Conservation (phyloP, 2,113 vertebrate genomes). For the Ceyx margarethae region DNA sequence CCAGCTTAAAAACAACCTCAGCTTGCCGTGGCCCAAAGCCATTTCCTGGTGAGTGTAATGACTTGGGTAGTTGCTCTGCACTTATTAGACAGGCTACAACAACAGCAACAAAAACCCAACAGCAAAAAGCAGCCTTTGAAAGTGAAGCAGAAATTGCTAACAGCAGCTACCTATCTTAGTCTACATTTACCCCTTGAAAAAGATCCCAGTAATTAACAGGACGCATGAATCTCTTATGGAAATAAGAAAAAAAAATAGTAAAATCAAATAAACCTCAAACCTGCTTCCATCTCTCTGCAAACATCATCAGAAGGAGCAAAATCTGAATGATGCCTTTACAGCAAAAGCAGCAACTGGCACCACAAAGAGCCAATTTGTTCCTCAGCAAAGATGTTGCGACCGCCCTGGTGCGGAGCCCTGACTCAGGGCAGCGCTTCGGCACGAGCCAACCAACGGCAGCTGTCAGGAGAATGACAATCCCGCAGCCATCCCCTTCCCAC, state of each 20-base stretch:
- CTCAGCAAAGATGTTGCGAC: accelerated
- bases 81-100: not conserved
- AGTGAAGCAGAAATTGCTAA: not conserved
- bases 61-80: slow-evolving; percentile 14
- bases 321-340: accelerated
- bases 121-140: not conserved
- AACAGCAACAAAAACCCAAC: not conserved
- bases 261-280: not conserved
- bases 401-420: not conserved
- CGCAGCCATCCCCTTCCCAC: accelerated
- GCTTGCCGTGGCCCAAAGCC: slow-evolving; percentile 9
- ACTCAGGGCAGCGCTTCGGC: not conserved
- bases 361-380: not conserved
- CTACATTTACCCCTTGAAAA: not conserved
- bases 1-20: slow-evolving; percentile 25
- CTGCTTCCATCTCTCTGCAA: not conserved
- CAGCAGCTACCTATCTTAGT: not conserved
- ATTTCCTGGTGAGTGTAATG: slow-evolving; percentile 39
- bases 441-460: accelerated
- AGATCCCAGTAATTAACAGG: not conserved
- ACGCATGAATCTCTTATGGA: not conserved
- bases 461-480: not conserved
- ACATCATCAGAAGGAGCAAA: not conserved
- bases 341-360: not conserved
- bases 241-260: not conserved